Evolutionary conservation across 2,797 vertebrate genomes (phyloP), one percentile per base, ranked within the genome.

Genomic region (Pseudomugil tenellus): DNA sequence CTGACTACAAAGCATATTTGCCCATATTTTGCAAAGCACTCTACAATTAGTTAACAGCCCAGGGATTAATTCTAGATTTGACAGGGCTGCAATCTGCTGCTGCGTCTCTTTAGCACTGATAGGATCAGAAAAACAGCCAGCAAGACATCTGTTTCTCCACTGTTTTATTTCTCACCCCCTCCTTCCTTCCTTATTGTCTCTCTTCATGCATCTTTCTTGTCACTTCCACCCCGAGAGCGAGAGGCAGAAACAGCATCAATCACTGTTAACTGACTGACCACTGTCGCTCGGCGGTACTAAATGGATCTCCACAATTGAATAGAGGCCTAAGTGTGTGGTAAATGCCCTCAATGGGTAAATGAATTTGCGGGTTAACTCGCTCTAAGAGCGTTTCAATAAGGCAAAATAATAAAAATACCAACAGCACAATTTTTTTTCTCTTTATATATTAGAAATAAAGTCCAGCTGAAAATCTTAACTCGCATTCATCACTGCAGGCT

Each of bases 281-380:
- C 88, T 91, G 91, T 91, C 89, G 82, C 87, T 80, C 87, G 87
- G 88, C 89, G 85, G 87, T 83, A 86, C 88, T 91, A 92, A 92
- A 90, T 93, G 89, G 89, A 93, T 92, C 89, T 86, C 85, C 89
- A 86, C 91, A 92, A 92, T 92, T 89, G 88, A 92, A 92, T 92
- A 80, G 90, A 91, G 90, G 88, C 86, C 92, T 92, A 92, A 92
- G 90, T 92, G 91, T 93, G 91, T 93, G 91, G 90, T 91, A 90
- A 90, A 92, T 86, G 90, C 89, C 88, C 89, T 90, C 84, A 90
- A 91, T 91, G 87, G 89, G 87, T 92, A 91, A 92, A 91, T 92
- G 85, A 92, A 91, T 92, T 92, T 92, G 90, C 63, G 86, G 87
- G 89, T 92, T 92, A 89, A 89, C 90, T 91, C 71, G 78, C 86